Percentiles rank a stretch among this genome's conserved stretches.
Conservation (phyloP, 2,797 vertebrate species). For the Pyrocephalus nanus region DNA sequence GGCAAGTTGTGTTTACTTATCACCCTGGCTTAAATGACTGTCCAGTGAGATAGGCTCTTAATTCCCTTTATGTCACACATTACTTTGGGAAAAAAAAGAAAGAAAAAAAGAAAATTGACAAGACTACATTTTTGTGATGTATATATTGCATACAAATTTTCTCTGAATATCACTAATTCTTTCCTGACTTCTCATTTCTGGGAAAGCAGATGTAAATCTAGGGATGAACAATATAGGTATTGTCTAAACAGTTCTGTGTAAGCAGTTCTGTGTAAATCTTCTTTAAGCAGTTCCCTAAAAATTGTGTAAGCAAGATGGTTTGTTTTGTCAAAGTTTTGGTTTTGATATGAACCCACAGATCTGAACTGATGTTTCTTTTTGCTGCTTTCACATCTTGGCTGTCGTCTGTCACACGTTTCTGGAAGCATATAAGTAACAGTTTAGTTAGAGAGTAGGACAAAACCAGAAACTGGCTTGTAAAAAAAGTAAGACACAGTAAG, state of each 20-base stretch:
- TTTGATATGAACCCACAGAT: not conserved
- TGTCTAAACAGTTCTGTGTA: not conserved
- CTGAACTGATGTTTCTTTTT: not conserved
- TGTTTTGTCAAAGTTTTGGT: not conserved
- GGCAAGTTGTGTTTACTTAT: not conserved
- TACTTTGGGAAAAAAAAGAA: not conserved
- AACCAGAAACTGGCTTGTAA: slow-evolving; percentile 36
- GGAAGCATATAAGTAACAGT: not conserved
- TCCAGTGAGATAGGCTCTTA: not conserved
- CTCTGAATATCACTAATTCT: not conserved
- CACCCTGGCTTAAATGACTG: not conserved
- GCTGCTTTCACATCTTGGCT: not conserved
- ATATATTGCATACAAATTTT: not conserved
- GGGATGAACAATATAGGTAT: not conserved
- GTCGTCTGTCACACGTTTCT: not conserved
- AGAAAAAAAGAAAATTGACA: not conserved
- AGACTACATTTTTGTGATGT: not conserved
- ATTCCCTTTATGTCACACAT: not conserved
- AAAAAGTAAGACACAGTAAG: slow-evolving; percentile 59
- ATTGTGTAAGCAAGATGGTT: not conserved
- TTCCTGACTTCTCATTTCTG: not conserved
- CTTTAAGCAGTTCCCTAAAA: not conserved
- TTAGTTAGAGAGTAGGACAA: not conserved
- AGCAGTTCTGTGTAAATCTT: not conserved
- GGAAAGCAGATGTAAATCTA: slow-evolving; percentile 7